Evolutionary conservation across 2,113 vertebrate species (phyloP).

Genomic region (Apteryx owenii): DNA sequence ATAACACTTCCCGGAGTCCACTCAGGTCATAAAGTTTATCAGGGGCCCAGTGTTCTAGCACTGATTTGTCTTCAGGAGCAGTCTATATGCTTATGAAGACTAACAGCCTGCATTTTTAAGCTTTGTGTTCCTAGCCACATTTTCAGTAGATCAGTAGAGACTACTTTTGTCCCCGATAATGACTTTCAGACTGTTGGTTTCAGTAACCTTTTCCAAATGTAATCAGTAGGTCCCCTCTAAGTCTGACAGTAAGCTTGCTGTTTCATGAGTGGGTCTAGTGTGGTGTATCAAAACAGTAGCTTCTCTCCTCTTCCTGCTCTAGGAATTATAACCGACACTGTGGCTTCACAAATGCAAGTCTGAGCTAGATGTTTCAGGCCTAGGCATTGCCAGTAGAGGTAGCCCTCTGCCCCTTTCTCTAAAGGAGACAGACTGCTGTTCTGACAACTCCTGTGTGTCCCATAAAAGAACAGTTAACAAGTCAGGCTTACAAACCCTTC

Average conservation of each 20-base stretch:
- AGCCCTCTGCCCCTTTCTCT: not conserved
- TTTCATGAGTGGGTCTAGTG: not conserved
- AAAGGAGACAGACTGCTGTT: not conserved
- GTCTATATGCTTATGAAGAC: not conserved
- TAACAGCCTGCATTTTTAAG: not conserved
- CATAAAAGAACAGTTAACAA: not conserved
- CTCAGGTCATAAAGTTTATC: not conserved
- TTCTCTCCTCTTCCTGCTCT: not conserved
- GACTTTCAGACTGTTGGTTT: not conserved
- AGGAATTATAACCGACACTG: not conserved
- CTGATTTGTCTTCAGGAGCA: not conserved
- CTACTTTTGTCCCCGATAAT: too few species aligned
- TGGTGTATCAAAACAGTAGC: not conserved
- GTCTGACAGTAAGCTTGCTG: not conserved
- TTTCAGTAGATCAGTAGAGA: not conserved
- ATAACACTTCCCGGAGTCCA: not conserved
- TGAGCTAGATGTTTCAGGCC: not conserved
- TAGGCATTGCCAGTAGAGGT: not conserved
- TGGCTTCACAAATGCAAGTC: not conserved
- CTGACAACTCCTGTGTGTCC: too few species aligned
- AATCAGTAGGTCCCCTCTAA: not conserved
- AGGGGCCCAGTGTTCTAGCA: not conserved
- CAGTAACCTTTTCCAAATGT: not conserved
- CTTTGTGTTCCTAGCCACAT: not conserved
- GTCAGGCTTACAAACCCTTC: not conserved